Conservation (phyloP, 2,797 vertebrate genomes). For the Notoglanidium macrostoma region DNA sequence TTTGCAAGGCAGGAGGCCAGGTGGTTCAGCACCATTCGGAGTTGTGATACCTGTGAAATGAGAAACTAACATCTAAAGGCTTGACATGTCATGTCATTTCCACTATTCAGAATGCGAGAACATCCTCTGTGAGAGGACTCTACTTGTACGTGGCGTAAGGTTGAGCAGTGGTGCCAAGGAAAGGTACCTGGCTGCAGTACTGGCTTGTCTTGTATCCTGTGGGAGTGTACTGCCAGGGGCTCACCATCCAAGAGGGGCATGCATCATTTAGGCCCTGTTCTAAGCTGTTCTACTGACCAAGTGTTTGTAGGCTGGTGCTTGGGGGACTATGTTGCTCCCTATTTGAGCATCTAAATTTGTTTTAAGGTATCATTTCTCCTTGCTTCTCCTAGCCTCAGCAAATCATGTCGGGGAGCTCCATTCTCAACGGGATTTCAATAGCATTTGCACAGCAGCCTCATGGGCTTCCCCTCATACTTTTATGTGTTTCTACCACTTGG, state of each 20-base stretch:
- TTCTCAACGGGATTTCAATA: background rate
- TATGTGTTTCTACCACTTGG: background rate
- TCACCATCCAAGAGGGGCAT: too few species aligned
- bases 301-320: background rate
- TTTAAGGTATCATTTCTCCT: background rate
- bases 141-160: background rate
- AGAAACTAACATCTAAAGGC: background rate
- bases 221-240: background rate
- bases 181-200: background rate
- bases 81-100: background rate
- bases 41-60: background rate
- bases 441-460: slow-evolving; percentile 10
- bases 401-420: background rate
- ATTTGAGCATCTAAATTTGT: background rate
- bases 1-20: background rate
- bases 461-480: background rate
- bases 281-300: background rate
- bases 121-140: background rate
- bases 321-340: background rate
- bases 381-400: background rate
- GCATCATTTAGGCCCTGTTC: background rate
- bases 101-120: background rate
- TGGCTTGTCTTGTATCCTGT: background rate
- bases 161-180: background rate
- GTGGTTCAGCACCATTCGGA: background rate